Evolutionary conservation across 1,140 invertebrate species (phyloP).

Genomic region (Bathynomus jamesi): DNA sequence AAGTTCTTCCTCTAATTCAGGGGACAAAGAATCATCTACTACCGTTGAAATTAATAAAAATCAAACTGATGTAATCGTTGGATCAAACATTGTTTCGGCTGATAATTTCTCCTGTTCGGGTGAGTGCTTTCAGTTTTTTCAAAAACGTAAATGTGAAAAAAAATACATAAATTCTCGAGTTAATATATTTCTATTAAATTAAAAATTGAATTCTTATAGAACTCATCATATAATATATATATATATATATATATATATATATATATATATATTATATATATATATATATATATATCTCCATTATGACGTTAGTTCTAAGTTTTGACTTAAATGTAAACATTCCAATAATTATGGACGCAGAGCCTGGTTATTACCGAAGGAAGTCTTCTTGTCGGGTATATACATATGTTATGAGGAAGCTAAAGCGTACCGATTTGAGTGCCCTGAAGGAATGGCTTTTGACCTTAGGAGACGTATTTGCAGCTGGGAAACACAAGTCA

Average conservation of each 20-base stretch:
- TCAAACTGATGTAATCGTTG: neutral
- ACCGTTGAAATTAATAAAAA: neutral
- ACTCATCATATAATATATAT: too few species aligned
- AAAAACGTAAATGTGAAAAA: too few species aligned
- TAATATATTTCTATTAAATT: neutral
- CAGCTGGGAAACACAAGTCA: constrained; percentile 40
- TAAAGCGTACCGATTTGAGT: constrained; percentile 44
- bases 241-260: too few species aligned
- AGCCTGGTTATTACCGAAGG: constrained; percentile 46
- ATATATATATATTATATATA: too few species aligned
- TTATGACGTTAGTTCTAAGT: neutral
- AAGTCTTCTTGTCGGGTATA: constrained; percentile 58
- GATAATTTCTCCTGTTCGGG: neutral
- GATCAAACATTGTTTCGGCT: neutral
- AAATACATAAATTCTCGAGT: too few species aligned
- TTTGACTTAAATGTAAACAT: too few species aligned
- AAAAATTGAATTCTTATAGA: neutral
- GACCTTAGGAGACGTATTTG: constrained; percentile 48
- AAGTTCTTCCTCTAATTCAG: neutral
- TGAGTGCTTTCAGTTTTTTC: neutral
- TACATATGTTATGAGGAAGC: constrained; percentile 53
- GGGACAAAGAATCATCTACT: neutral
- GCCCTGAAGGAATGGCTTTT: constrained; percentile 52
- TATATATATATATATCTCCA: too few species aligned
- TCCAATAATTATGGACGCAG: too few species aligned